A percentile compares a stretch with the other conserved stretches of the same genome.
Conservation (phyloP, 92 coral and sea anemone genomes). For the Virgularia gustaviana region DNA sequence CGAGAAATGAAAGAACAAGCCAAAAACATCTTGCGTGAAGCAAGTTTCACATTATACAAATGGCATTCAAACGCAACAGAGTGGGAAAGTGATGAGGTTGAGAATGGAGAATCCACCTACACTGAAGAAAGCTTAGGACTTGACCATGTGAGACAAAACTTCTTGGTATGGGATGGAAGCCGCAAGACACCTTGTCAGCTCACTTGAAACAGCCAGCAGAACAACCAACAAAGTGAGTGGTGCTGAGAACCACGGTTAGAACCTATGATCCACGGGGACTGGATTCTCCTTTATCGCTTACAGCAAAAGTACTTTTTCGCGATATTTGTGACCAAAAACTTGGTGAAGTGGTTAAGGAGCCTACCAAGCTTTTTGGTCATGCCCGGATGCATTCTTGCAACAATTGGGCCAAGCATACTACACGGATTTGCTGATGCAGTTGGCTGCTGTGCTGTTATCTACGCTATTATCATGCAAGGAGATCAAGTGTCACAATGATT, state of each 20-base stretch:
- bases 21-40: conserved; percentile 32
- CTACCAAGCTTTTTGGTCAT: conserved; percentile 4
- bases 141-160: conserved; percentile 18
- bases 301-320: conserved; percentile 20
- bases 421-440: conserved; percentile 40
- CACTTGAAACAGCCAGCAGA: neutral
- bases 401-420: neutral
- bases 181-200: conserved; percentile 1
- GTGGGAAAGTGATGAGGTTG: neutral
- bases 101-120: neutral
- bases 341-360: conserved; percentile 7
- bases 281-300: conserved; percentile 13
- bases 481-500: neutral
- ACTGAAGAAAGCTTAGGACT: conserved; percentile 4
- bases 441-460: conserved; percentile 24
- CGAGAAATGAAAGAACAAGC: conserved; percentile 27
- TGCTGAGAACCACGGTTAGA: conserved; percentile 14
- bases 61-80: conserved; percentile 48
- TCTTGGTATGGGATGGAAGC: conserved; percentile 13
- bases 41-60: conserved; percentile 45
- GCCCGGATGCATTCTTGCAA: conserved; percentile 12
- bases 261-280: conserved; percentile 40
- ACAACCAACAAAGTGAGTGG: conserved; percentile 12
- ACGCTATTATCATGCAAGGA: conserved; percentile 1
- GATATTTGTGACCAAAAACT: conserved; percentile 12